A percentile compares a stretch with the other conserved stretches of the same genome.
Evolutionary conservation across 23 tunicate species (phyloP).

Genomic region (Ciona savignyi): DNA sequence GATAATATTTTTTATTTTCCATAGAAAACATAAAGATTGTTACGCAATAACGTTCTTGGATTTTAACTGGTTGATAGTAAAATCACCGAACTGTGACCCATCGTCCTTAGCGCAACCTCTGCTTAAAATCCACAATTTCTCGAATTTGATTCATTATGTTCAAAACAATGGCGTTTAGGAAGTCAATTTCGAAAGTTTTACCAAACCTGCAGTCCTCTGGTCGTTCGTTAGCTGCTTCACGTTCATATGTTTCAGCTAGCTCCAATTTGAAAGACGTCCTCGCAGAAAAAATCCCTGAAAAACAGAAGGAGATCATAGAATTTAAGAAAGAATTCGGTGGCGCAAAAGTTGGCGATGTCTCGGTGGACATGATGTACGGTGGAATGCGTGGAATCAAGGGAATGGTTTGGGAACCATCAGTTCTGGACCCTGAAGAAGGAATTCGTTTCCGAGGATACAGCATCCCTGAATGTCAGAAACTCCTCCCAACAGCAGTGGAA

Average conservation of each 20-base stretch:
- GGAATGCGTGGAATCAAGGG: slow-evolving; percentile 99
- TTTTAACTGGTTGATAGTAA: neutral
- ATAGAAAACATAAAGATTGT: too few species aligned
- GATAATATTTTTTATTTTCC: too few species aligned
- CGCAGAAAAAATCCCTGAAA: slow-evolving; percentile 56
- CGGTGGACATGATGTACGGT: slow-evolving; percentile 96
- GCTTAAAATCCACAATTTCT: too few species aligned
- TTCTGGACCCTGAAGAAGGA: slow-evolving; percentile 95
- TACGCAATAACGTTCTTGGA: neutral
- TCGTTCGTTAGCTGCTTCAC: slow-evolving; percentile 3
- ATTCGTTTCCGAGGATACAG: slow-evolving; percentile 93
- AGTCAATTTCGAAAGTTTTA: slow-evolving; percentile 12
- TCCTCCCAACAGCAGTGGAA: slow-evolving; percentile 78
- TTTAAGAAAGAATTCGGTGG: slow-evolving; percentile 74
- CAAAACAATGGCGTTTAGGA: slow-evolving; percentile 1
- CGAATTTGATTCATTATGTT: neutral
- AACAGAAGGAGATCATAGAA: slow-evolving; percentile 69
- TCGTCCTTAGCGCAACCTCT: neutral
- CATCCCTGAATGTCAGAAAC: slow-evolving; percentile 93
- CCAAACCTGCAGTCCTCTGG: neutral
- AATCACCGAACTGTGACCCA: neutral
- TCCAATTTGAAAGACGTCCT: slow-evolving; percentile 82
- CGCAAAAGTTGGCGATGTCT: slow-evolving; percentile 83
- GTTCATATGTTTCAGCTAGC: slow-evolving; percentile 40
- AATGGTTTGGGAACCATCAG: slow-evolving; percentile 98